A percentile compares a stretch with the other conserved stretches of the same genome.
Evolutionary conservation across 2,113 vertebrate species (phyloP).

Genomic region (Aramus guarauna): DNA sequence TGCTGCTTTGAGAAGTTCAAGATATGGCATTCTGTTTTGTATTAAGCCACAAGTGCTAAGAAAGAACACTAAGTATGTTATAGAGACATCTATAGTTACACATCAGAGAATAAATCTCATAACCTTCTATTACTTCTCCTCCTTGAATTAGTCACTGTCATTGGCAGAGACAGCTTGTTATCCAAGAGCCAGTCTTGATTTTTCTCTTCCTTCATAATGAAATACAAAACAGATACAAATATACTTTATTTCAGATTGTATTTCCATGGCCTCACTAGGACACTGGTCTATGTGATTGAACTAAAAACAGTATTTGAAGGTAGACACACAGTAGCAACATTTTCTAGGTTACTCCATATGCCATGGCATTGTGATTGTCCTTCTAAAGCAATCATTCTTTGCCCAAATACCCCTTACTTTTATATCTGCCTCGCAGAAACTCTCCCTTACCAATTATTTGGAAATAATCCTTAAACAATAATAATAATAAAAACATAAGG

Average conservation of each 20-base stretch:
- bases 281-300: neutral
- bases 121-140: neutral
- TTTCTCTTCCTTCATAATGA: neutral
- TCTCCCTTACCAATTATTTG: neutral
- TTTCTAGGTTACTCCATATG: neutral
- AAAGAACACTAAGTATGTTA: neutral
- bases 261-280: neutral
- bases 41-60: neutral
- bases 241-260: neutral
- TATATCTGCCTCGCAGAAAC: neutral
- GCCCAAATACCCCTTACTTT: neutral
- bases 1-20: neutral
- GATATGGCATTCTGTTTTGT: neutral
- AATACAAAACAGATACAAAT: neutral
- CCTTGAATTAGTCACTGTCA: neutral
- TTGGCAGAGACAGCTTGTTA: neutral
- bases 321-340: neutral
- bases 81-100: neutral
- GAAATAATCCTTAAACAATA: neutral
- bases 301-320: neutral
- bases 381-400: neutral
- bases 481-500: neutral
- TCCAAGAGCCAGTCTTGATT: neutral
- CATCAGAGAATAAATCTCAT: neutral
- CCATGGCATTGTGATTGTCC: neutral